phyloP scores from a whole-genome alignment of 2,797 vertebrate genomes.

The Allobates femoralis region DNA sequence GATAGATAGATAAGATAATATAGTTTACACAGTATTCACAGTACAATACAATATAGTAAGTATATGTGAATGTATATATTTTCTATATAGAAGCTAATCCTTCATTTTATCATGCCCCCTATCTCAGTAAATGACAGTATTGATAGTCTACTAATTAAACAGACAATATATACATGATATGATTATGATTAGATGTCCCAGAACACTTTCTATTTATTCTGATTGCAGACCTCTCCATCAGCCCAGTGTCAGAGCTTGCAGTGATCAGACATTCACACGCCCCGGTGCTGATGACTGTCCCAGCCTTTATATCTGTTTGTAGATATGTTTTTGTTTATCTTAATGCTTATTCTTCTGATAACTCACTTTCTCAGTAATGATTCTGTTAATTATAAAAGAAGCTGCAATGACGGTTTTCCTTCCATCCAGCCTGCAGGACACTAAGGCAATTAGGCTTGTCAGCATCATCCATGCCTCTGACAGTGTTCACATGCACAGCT shows the following conservation, averaged over 20 bases:
- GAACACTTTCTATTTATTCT: slow-evolving; percentile 13
- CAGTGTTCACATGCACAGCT: slow-evolving; percentile 31
- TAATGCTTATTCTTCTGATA: slow-evolving; percentile 50
- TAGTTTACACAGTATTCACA: no score
- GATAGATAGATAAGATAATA: no score
- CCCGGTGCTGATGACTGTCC: not conserved
- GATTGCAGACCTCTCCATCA: slow-evolving; percentile 23
- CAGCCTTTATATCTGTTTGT: slow-evolving; percentile 19
- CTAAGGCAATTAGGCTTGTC: slow-evolving; percentile 40
- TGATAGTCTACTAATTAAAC: not conserved
- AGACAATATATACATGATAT: not conserved
- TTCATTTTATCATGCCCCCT: not conserved
- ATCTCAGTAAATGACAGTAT: not conserved
- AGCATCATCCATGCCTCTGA: slow-evolving; percentile 16
- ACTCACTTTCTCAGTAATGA: slow-evolving; percentile 48
- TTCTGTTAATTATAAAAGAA: slow-evolving; percentile 60
- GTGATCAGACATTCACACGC: slow-evolving; percentile 2
- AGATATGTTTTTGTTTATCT: slow-evolving; percentile 40
- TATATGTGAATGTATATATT: not conserved
- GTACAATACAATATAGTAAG: no score
- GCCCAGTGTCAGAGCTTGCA: not conserved
- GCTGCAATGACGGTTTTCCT: slow-evolving; percentile 37
- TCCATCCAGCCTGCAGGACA: slow-evolving; percentile 51
- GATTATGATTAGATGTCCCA: not conserved
- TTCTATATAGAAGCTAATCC: not conserved